phyloP scores from a whole-genome alignment of 2,797 vertebrate species.

The Trachurus trachurus region DNA sequence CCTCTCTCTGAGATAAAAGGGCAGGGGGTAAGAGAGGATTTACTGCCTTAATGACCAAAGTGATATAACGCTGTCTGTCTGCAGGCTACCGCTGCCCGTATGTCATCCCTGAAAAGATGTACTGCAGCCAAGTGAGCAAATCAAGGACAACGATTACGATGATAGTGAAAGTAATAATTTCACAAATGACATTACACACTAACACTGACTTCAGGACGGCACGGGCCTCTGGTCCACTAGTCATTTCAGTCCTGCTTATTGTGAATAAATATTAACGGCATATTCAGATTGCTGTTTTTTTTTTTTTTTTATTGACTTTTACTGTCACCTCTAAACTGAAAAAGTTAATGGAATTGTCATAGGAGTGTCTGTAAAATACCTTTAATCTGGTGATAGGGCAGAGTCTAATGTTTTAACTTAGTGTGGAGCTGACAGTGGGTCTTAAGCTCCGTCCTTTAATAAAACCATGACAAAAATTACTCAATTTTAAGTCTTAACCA shows the following conservation, averaged over 20 bases:
- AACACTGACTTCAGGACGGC: constrained; percentile 8
- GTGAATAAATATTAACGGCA: background rate
- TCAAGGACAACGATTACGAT: constrained; percentile 59
- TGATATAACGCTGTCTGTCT: constrained; percentile 63
- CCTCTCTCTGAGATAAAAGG: constrained; percentile 54
- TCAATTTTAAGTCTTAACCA: background rate
- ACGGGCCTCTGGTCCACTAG: background rate
- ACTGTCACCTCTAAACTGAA: background rate
- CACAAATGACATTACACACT: constrained; percentile 46
- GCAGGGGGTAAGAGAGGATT: constrained; percentile 52
- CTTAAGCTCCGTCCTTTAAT: background rate
- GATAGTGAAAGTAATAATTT: constrained; percentile 55
- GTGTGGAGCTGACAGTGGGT: background rate
- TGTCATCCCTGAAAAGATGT: constrained; percentile 58
- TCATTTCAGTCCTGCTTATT: background rate
- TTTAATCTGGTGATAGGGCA: background rate
- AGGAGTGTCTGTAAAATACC: background rate
- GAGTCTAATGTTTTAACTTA: background rate
- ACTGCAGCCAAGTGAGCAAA: constrained; percentile 53
- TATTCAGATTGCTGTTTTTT: background rate
- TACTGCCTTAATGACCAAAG: constrained; percentile 62
- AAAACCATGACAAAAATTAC: background rate
- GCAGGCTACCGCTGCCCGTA: constrained; percentile 40
- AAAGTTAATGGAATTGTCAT: background rate
- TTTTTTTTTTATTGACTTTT: background rate